Conservation (phyloP, 53 echinoderm and acorn worm genomes). For the Zoroaster sp. region DNA sequence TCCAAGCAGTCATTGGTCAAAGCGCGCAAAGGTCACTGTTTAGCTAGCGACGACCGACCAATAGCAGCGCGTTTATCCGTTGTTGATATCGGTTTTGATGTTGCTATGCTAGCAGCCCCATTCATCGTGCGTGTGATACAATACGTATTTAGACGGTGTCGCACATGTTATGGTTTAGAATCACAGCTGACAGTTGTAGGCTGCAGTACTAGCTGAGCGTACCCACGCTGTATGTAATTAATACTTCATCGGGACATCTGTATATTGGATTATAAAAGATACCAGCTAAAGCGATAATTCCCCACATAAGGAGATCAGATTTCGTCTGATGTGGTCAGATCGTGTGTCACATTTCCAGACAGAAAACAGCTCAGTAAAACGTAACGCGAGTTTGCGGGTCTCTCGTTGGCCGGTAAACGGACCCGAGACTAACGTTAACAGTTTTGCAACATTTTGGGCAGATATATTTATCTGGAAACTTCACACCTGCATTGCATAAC, state of each 20-base stretch:
- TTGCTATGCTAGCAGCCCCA: conserved; percentile 58
- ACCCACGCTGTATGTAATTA: conserved; percentile 2
- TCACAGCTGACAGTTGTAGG: conserved; percentile 69
- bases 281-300: background rate
- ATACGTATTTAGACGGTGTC: conserved; percentile 11
- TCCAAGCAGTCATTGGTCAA: background rate
- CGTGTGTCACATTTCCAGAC: background rate
- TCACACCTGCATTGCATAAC: background rate
- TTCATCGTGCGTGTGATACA: conserved; percentile 15
- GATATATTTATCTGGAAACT: background rate
- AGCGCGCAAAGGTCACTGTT: background rate
- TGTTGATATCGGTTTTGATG: conserved; percentile 71
- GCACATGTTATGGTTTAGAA: conserved; percentile 59
- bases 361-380: background rate
- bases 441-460: background rate
- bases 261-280: conserved; percentile 3
- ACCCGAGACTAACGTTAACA: too few relatives aligned
- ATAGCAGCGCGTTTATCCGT: conserved; percentile 13
- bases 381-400: background rate
- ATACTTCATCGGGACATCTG: background rate
- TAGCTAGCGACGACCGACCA: conserved; percentile 61
- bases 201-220: background rate
- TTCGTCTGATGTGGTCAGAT: background rate
- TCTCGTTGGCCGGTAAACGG: too few relatives aligned
- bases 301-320: background rate